Evolutionary conservation across 2,113 vertebrate genomes (phyloP), one percentile per base, ranked within the genome.

Genomic region (Platysternon megacephalum): DNA sequence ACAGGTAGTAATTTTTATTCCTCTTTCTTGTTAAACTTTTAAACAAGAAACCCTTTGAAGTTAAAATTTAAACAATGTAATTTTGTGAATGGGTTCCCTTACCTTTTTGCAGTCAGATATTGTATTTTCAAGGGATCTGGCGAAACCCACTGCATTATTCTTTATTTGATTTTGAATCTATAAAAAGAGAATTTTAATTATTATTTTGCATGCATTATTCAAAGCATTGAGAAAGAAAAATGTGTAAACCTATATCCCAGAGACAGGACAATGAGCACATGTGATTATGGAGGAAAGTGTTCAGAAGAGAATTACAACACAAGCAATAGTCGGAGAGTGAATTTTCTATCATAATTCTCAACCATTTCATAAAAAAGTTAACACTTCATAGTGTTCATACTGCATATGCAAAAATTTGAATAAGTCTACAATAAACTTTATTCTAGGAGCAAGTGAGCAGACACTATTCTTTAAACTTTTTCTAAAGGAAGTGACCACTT

Each of bases 111-210:
- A 98, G 79, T 95, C 97, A 49, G 97, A 84, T 58, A 99, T 86
- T 94, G 98, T 98, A 22, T 61, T 97, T 98, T 99, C 98, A 51
- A 99, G 97, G 86, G 96, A 90, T n/a, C 84, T 93, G 22, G 98
- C 97, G 87, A 99, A 89, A 56, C 97, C 98, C 65, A 98, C 49
- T 11, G 94, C 95, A 3, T 97, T 98, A 14, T 98, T 97, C 97
- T 98, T 99, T 51, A 99, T 96, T 89, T 55, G 97, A 84, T 97
- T 98, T 85, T 98, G 96, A 93, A 97, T 90, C 99, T 99, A 96
- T 3, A 95, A 93, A 92, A 88, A 95, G 94, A 96, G 28, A 6
- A 5, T 29, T 87, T 2, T 58, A 29, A 61, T 87, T 56, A 78
- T n/a, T 96, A 91, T 11, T 52, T 85, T 56, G 28, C 12, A 76